Base-by-base conservation (phyloP, 2,113 vertebrate genomes). In the Girardinichthys multiradiatus region DNA sequence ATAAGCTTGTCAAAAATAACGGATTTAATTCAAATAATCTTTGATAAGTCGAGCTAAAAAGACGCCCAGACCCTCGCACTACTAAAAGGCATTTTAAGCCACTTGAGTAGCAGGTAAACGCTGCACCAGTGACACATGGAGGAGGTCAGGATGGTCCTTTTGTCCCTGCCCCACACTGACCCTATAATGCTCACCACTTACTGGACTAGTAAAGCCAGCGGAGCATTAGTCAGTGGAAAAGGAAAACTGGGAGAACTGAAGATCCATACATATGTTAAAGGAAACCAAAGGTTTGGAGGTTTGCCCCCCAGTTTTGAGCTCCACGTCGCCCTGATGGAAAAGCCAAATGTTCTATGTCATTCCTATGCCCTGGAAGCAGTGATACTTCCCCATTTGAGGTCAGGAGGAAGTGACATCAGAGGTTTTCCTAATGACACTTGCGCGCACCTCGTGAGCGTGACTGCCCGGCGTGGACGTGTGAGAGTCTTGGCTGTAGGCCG, bases 391-490 rank as follows among this genome's bases (percentile, higher is more conserved):
- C 14, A 2, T 54, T 64, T 57, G 45, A 64, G 73, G 66, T 82
- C 86, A 88, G 60, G 87, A 91, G 27, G 87, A 65, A 3, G 96
- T 96, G 89, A 97, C 93, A 35, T 99, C 98, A 4, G 97, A 98
- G 0, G 97, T 99, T 61, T 99, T 99, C 95, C 97, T 97, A 91
- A 99, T 99, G 91, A 99, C 98, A 0, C 96, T 99, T 72, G 96
- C 97, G 27, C 98, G 95, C 2, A 94, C 93, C 91, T 99, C 97
- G 0, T 95, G 94, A 82, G 92, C 90, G 6, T 95, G 79, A 91
- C 87, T 74, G 87, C 48, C 19, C 0, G 76, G 21, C 2, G 77
- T 1, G 1, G 83, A 54, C 28, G 4, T 9, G 2, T 70, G 0
- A 89, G 95, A 79, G 89, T 93, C 77, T 92, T 94, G 81, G 95